These are phyloP conservation scores for Camponotus floridanus DNA, from an alignment of 1,140 invertebrate genomes.

Conservation along the genomic window DNA sequence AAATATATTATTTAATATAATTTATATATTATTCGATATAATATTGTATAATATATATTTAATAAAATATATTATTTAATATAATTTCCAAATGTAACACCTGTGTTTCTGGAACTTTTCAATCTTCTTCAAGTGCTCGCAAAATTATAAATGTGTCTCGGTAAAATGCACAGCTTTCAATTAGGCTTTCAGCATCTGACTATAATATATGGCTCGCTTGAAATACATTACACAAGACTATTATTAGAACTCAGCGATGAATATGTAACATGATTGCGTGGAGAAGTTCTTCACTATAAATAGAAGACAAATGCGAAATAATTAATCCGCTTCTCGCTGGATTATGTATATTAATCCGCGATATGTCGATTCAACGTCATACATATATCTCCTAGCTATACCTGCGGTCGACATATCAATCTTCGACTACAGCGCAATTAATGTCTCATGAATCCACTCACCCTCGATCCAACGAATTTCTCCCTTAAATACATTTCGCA, in stretches of 20 bases:
- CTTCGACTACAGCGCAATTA: slow-evolving; percentile 2
- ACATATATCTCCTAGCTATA: neutral
- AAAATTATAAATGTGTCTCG: too few species aligned
- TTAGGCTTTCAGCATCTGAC: neutral
- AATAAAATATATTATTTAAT: too few species aligned
- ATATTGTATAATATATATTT: too few species aligned
- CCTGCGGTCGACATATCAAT: neutral
- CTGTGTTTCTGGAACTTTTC: too few species aligned
- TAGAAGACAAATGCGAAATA: neutral
- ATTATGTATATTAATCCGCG: neutral
- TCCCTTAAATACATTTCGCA: slow-evolving; percentile 1
- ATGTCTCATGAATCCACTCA: slow-evolving; percentile 26
- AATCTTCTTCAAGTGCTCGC: too few species aligned
- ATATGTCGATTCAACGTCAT: neutral
- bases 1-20: too few species aligned
- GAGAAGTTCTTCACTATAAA: neutral
- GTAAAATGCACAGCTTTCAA: neutral
- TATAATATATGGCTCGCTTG: neutral
- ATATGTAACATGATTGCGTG: too few species aligned
- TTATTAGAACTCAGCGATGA: neutral
- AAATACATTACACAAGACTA: neutral
- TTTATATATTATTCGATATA: too few species aligned
- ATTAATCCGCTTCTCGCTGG: neutral
- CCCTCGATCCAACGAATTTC: neutral
- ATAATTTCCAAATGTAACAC: too few species aligned